Conservation (phyloP, 1,140 invertebrate genomes). For the Dendroctonus valens region DNA sequence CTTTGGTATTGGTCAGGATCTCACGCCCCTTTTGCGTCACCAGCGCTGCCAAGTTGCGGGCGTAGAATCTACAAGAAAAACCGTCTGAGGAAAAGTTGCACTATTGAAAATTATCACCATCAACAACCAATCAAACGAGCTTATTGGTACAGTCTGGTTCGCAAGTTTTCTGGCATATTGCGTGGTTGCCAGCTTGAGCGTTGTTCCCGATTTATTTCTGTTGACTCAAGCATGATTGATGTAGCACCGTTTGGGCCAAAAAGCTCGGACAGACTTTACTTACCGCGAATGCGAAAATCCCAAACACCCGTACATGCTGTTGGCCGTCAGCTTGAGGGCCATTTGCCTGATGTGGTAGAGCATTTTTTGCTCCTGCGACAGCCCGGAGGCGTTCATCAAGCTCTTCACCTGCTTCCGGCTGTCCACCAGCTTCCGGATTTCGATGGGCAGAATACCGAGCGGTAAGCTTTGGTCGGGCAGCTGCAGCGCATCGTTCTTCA, state of each 20-base stretch:
- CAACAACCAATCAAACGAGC: no score
- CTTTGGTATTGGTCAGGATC: constrained; percentile 83
- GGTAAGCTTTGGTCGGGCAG: constrained; percentile 59
- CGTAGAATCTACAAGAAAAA: constrained; percentile 75
- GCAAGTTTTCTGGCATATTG: not conserved
- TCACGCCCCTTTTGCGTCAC: constrained; percentile 95
- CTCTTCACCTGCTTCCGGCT: constrained; percentile 90
- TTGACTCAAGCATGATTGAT: no score
- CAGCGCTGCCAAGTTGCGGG: constrained; percentile 92
- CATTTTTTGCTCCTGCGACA: constrained; percentile 73
- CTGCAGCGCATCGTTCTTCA: constrained; percentile 35
- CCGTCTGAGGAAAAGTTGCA: no score
- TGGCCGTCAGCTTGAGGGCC: constrained; percentile 96
- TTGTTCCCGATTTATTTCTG: no score
- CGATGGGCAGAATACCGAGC: constrained; percentile 86
- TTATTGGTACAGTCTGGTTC: no score
- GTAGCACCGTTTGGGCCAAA: no score
- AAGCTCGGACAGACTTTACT: no score
- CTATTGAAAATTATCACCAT: no score
- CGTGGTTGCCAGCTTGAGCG: no score
- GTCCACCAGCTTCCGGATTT: constrained; percentile 94
- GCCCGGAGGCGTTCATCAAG: constrained; percentile 79
- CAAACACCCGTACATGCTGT: constrained; percentile 99
- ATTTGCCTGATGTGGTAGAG: constrained; percentile 97
- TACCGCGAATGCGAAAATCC: constrained; percentile 82